Evolutionary conservation across 2,797 vertebrate genomes (phyloP).

Genomic region (Onychomys torridus): DNA sequence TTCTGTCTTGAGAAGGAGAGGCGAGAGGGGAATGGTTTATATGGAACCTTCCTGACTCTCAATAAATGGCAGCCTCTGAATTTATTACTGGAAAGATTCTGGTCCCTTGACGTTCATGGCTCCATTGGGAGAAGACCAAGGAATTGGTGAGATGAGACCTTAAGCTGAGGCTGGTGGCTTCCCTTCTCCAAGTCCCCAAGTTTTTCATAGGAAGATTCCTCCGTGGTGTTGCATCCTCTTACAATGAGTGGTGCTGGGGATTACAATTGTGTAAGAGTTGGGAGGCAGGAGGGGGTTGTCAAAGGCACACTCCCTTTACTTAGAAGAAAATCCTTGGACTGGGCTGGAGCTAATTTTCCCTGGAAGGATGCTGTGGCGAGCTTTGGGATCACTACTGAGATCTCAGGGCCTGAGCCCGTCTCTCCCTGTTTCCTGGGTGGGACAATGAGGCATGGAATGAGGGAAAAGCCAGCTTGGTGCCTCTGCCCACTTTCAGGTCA

Average conservation of each 20-base stretch:
- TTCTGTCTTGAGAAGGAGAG: slow-evolving; percentile 8
- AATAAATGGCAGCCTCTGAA: neutral
- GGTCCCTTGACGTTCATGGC: neutral
- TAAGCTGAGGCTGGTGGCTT: neutral
- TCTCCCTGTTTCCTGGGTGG: slow-evolving; percentile 26
- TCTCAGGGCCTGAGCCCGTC: neutral
- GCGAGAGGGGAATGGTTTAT: neutral
- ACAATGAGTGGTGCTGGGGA: neutral
- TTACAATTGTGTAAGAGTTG: slow-evolving; percentile 41
- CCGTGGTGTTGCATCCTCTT: neutral
- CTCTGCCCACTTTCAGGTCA: neutral
- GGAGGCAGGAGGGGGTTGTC: slow-evolving; percentile 43
- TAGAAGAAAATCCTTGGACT: slow-evolving; percentile 72
- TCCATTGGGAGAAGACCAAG: neutral
- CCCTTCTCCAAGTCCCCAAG: neutral
- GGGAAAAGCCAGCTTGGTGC: neutral
- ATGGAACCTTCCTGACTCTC: neutral
- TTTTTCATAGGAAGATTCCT: slow-evolving; percentile 35
- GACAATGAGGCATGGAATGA: neutral
- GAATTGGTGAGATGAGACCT: neutral
- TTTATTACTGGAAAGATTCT: neutral
- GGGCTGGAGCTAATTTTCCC: slow-evolving; percentile 68
- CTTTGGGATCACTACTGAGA: slow-evolving; percentile 32
- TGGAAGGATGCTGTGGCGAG: slow-evolving; percentile 39
- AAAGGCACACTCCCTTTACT: slow-evolving; percentile 69